Percentiles rank a stretch among this genome's conserved stretches.
Evolutionary conservation across 2,888 invertebrate genomes (phyloP).

Genomic region (Amiota minor): DNA sequence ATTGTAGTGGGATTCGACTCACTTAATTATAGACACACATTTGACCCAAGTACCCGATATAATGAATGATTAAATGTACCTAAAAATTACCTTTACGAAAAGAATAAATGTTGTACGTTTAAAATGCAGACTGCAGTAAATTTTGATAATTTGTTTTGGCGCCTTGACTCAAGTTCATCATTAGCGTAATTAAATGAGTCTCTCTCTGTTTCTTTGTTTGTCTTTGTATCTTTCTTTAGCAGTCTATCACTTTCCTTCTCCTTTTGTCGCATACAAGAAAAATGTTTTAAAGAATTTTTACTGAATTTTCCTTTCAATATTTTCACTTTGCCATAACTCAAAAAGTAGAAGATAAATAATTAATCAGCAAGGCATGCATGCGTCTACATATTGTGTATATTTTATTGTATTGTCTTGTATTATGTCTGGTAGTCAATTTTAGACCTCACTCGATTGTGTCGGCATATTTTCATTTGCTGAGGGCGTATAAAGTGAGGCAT

Average conservation of each 20-base stretch:
- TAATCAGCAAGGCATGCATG: conserved; percentile 64
- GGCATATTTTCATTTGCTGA: too few species aligned
- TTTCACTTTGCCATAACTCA: conserved; percentile 50
- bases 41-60: too few species aligned
- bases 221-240: too few species aligned
- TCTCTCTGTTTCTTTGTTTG: background rate
- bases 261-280: conserved; percentile 44
- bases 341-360: conserved; percentile 50
- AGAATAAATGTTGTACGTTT: too few species aligned
- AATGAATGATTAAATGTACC: background rate
- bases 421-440: too few species aligned
- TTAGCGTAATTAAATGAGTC: conserved; percentile 65
- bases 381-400: too few species aligned
- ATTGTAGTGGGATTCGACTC: background rate
- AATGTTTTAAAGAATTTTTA: conserved; percentile 54
- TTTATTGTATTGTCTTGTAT: too few species aligned
- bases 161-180: conserved; percentile 46
- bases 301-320: conserved; percentile 15
- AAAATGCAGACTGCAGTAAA: too few species aligned
- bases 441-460: too few species aligned
- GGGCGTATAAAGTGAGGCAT: too few species aligned
- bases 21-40: conserved; percentile 12
- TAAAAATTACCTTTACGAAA: background rate
- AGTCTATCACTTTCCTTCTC: too few species aligned
- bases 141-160: background rate